A percentile compares a stretch with the other conserved stretches of the same genome.
Conservation (phyloP, 2,797 vertebrate genomes). For the Acrocephalus scirpaceus region DNA sequence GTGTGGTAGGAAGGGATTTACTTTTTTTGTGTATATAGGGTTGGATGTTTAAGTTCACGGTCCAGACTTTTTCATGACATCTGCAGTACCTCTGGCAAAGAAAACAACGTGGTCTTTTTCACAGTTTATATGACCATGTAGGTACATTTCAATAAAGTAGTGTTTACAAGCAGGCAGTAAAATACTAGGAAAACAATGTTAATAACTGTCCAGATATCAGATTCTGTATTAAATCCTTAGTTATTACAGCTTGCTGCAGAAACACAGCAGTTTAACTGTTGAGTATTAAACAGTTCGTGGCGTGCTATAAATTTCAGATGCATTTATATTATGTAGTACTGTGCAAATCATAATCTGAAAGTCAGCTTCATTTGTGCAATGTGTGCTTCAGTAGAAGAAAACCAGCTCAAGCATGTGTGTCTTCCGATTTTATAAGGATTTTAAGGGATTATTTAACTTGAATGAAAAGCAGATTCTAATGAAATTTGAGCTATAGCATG, state of each 20-base stretch:
- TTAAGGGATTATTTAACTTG: conserved; percentile 33
- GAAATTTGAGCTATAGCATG: conserved; percentile 30
- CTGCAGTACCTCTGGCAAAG: not conserved
- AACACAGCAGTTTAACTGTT: conserved; percentile 28
- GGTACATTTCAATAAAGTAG: conserved; percentile 51
- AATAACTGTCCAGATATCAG: conserved; percentile 53
- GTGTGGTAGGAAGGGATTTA: not conserved
- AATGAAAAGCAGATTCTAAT: conserved; percentile 23
- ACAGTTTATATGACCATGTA: conserved; percentile 16
- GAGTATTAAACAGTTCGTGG: conserved; percentile 29
- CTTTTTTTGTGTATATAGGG: not conserved
- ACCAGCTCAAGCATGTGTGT: conserved; percentile 33
- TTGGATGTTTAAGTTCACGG: conserved; percentile 6
- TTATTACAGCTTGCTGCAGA: conserved; percentile 48
- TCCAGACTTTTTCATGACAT: not conserved
- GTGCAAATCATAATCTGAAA: conserved; percentile 59
- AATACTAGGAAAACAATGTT: conserved; percentile 54
- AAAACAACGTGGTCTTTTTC: not conserved
- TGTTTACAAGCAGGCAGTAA: conserved; percentile 57
- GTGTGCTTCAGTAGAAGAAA: conserved; percentile 30
- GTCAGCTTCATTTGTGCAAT: conserved; percentile 31
- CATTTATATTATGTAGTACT: conserved; percentile 3
- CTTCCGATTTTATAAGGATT: conserved; percentile 16
- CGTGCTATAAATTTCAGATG: conserved; percentile 57
- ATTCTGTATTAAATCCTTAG: conserved; percentile 44